Evolutionary conservation across 2,797 vertebrate species (phyloP), one percentile per base, ranked within the genome.

Genomic region (Scolopax rusticola): DNA sequence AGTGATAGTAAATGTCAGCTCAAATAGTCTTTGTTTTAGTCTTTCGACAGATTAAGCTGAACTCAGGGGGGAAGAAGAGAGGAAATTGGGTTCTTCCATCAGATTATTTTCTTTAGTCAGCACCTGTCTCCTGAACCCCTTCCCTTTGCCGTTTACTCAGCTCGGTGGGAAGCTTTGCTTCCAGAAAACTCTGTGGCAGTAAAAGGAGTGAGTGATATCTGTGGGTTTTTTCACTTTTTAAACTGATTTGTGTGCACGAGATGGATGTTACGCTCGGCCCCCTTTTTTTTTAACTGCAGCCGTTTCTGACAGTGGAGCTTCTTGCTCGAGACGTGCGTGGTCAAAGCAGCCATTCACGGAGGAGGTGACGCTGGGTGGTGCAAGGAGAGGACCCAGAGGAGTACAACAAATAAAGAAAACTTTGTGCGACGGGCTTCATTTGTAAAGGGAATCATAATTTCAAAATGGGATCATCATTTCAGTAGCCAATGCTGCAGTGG

Each of bases 161-260:
- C 54, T 61, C 1, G 3, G 64, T 33, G 70, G 47, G 77, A 87
- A 30, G 32, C 54, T 90, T 88, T 86, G 53, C 74, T 64, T 50
- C 47, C 20, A 48, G 76, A 30, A 90, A 93, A 78, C 43, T 8
- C 76, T 0, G 27, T 19, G 54, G 53, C 45, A 61, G 8, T 41
- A 12, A 60, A 74, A 86, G 21, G 57, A 67, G 45, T 0, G 0
- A 67, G 45, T 0, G 0, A 20, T 36, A 9, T 59, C 18, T 47
- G 2, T 67, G 30, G 45, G 11, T 24, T 4, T 53, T 57, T 53
- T 30, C 15, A 48, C 21, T 57, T 64, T 47, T 57, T 54, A n/a
- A 61, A 87, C 4, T 48, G 90, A 25, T 6, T 64, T 73, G 19
- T 11, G 19, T 48, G 61, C 12, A 2, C 20, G 23, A 24, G 36